These are phyloP conservation scores for Saccostrea glomerata DNA, from an alignment of 1,140 invertebrate genomes.

Conservation along the genomic window DNA sequence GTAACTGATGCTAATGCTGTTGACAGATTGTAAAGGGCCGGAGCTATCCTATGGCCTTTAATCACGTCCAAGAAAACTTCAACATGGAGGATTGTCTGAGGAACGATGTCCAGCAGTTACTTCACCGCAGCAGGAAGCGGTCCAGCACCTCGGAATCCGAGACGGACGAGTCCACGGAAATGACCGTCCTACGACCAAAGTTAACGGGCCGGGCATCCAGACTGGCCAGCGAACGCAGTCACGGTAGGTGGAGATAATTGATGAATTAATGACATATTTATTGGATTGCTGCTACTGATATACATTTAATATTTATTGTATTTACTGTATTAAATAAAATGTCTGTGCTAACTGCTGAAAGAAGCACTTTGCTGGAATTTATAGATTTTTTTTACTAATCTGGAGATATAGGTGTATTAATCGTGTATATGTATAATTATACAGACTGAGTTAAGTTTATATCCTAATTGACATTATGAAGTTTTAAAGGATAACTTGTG, in stretches of 20 bases:
- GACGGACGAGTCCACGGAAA: constrained; percentile 79
- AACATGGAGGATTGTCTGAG: constrained; percentile 71
- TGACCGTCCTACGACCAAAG: constrained; percentile 82
- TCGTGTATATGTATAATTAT: too few relatives aligned
- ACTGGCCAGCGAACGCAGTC: constrained; percentile 75
- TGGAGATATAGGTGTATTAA: too few relatives aligned
- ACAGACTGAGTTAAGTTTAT: too few relatives aligned
- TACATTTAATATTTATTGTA: too few relatives aligned
- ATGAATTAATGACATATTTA: too few relatives aligned
- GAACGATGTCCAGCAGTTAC: constrained; percentile 72
- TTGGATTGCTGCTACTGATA: too few relatives aligned
- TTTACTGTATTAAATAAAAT: too few relatives aligned
- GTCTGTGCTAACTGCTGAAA: too few relatives aligned
- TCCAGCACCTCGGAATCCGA: constrained; percentile 84
- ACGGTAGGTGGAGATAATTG: constrained; percentile 66
- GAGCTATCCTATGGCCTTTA: constrained; percentile 84
- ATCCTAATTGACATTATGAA: too few relatives aligned
- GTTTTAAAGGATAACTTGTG: too few relatives aligned
- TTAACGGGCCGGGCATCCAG: constrained; percentile 67
- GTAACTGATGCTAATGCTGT: neutral
- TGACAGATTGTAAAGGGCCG: constrained; percentile 78
- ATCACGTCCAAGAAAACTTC: constrained; percentile 73
- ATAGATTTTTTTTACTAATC: too few relatives aligned
- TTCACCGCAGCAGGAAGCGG: constrained; percentile 73
- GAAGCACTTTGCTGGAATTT: too few relatives aligned